Evolutionary conservation across 2,113 vertebrate genomes (phyloP).

Genomic region (Propithecus coquereli): DNA sequence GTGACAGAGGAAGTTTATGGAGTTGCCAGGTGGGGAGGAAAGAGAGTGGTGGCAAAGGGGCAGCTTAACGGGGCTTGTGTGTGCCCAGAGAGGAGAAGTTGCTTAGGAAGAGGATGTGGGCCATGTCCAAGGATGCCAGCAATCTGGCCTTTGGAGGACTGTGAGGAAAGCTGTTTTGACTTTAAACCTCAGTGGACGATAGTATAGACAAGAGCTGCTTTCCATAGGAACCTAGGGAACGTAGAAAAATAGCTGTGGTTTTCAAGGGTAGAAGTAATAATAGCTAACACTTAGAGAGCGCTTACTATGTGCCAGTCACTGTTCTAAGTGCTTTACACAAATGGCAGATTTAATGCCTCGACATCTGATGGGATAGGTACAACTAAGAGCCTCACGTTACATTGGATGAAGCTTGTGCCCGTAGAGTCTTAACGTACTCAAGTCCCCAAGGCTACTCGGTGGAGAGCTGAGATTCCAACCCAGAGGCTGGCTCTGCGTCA

Average conservation of each 20-base stretch:
- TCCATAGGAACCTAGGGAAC: not conserved
- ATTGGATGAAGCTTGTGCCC: not conserved
- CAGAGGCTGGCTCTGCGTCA: constrained; percentile 8
- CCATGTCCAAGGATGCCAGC: not conserved
- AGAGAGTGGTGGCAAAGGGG: not conserved
- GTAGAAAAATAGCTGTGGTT: not conserved
- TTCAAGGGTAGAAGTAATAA: not conserved
- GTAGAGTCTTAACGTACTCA: not conserved
- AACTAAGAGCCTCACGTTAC: not conserved
- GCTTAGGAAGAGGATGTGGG: not conserved
- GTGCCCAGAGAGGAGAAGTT: not conserved
- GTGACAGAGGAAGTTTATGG: not conserved
- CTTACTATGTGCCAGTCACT: not conserved
- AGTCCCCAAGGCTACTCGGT: not conserved
- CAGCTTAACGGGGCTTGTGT: not conserved
- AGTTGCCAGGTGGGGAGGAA: not conserved
- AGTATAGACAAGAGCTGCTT: not conserved
- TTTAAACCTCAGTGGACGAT: not conserved
- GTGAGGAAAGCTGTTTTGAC: not conserved
- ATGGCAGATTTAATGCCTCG: not conserved
- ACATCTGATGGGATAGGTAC: not conserved
- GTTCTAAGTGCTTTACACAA: not conserved
- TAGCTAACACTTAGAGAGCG: not conserved
- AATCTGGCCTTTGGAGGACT: not conserved
- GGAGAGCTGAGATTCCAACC: not conserved